Base-by-base conservation (phyloP, 1,140 invertebrate genomes). In the Nebria ingens region DNA sequence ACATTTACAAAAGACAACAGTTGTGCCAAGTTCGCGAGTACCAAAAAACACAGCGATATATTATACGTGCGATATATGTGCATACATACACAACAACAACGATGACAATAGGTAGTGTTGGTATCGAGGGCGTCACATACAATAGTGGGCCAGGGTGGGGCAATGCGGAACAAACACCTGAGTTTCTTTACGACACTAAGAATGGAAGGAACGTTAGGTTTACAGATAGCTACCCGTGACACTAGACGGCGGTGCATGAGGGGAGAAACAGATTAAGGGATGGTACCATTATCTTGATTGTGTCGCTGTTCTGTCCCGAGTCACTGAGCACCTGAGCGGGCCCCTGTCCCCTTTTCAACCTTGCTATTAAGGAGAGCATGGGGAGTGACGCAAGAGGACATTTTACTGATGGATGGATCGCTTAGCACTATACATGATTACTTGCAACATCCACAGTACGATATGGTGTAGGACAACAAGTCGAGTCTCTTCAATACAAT, bases 251-350 rank as follows among this genome's bases (percentile, higher is more conserved):
- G 25, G 25, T n/a, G 25, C 6, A 34, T 6, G 25, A 34, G 25
- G 25, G 25, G 25, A 34, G 25, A 34, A 17, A 17, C 17, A 45
- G 40, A 45, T 45, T 45, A 45, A 6, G 15, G 17, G 40, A 45
- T 17, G 9, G 17, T 3, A 17, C 40, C 40, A 45, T 45, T 45
- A 45, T 45, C 40, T 45, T 11, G 40, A 45, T 45, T 45, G 40
- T 45, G 40, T 45, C 15, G 40, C 6, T 45, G 40, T 17, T 45
- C 40, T 17, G 40, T 45, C 6, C 40, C 40, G 40, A 45, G 40
- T 45, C 40, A 45, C 40, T 45, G 40, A 45, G 40, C 40, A 45
- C 40, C 40, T 45, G 40, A 45, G 17, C 40, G 40, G 40, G 15
- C 15, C 9, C 6, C 40, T 9, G 15, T 45, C 9, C 9, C 40